Evolutionary conservation across 2,888 invertebrate species (phyloP).

Genomic region (Andrena dorsata): DNA sequence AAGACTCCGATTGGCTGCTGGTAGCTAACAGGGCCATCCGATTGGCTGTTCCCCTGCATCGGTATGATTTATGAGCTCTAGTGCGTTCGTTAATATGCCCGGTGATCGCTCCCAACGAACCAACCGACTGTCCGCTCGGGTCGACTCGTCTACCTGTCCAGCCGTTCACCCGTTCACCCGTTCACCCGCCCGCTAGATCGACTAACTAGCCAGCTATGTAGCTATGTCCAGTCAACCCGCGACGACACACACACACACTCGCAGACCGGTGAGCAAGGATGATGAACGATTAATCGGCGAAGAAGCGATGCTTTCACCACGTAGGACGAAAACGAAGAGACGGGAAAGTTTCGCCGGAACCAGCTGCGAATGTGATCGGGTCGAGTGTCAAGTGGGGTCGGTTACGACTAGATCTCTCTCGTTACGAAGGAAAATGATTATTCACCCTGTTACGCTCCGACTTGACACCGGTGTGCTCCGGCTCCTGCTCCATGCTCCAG

Average conservation of each 20-base stretch:
- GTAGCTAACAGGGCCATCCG: slow-evolving; percentile 70
- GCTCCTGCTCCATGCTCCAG: slow-evolving; percentile 34
- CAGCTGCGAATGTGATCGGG: neutral
- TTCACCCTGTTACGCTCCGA: slow-evolving; percentile 74
- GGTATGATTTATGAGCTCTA: slow-evolving; percentile 79
- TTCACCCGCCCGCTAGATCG: slow-evolving; percentile 16
- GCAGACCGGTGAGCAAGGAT: slow-evolving; percentile 10
- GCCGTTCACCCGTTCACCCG: slow-evolving; percentile 14
- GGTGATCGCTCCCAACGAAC: slow-evolving; percentile 72
- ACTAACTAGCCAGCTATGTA: too few species aligned
- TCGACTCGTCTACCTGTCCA: too few species aligned
- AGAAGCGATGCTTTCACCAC: neutral
- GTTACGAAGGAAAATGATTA: slow-evolving; percentile 81
- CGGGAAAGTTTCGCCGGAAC: neutral
- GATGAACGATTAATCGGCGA: too few species aligned
- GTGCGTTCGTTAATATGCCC: slow-evolving; percentile 78
- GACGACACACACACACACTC: slow-evolving; percentile 30
- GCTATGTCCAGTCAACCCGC: slow-evolving; percentile 39
- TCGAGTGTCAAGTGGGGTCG: slow-evolving; percentile 71
- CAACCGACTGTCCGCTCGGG: slow-evolving; percentile 14
- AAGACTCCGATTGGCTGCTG: slow-evolving; percentile 74
- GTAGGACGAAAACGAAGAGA: neutral
- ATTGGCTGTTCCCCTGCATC: slow-evolving; percentile 73
- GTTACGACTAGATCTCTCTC: slow-evolving; percentile 78
- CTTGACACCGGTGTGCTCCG: slow-evolving; percentile 20